Base-by-base conservation (phyloP, 2,888 invertebrate species). In the Volucella inanis region DNA sequence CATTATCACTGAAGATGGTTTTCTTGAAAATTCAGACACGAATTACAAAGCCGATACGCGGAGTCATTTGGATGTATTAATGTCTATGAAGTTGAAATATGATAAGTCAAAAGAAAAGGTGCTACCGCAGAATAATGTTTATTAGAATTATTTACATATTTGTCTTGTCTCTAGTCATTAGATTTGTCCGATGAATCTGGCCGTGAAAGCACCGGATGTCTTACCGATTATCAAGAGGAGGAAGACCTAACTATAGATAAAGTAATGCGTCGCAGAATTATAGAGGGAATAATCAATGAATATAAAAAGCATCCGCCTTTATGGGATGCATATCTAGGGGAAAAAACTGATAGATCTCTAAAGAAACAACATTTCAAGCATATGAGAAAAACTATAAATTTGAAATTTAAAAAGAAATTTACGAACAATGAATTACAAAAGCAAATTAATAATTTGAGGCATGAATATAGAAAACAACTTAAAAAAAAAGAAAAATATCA, bases 191-290 rank as follows among this genome's bases (percentile, higher is more conserved):
- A 31, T 31, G 45, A 45, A 45, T 45, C 45, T 4, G 6, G 8
- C 11, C 64, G 10, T 3, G 65, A 65, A 1, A 49, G 65, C 12
- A 45, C 31, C 8, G 71, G 70, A 43, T 15, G 55, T 43, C 38
- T 52, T 8, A 65, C 71, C 0, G 71, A 78, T 39, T 78, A 78
- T 43, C 41, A 71, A 64, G 64, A 71, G 12, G 78, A 78, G 18
- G 71, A 78, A 6, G 78, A 78, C 45, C 11, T 78, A 12, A 15
- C 71, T 1, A 71, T 78, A 8, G 71, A 78, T 11, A 78, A 78
- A 38, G 57, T 78, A 1, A 45, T 54, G 3, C 59, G 43, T 3
- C 71, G 71, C 11, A 71, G 45, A 38, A 61, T 72, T 39, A 18
- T 72, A 1, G 67, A 72, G 31, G 79, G 65, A 31, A 61, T 79